These are phyloP conservation scores for Leptinotarsa haldemani DNA, from an alignment of 2,888 invertebrate genomes.

Conservation along the genomic window DNA sequence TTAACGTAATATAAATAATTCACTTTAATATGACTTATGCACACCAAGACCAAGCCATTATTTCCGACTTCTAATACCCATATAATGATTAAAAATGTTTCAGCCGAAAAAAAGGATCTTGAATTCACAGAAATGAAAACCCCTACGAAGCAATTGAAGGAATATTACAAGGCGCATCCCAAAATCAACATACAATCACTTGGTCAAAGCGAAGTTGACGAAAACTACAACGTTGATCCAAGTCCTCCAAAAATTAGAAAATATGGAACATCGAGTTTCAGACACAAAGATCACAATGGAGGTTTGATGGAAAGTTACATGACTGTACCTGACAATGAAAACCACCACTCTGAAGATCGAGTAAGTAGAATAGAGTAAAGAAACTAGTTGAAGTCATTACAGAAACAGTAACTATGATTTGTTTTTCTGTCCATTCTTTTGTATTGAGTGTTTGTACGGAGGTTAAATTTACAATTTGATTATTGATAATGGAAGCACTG, in stretches of 20 bases:
- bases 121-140: slow-evolving; percentile 60
- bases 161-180: slow-evolving; percentile 59
- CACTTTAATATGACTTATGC: no score
- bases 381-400: no score
- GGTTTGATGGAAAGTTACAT: slow-evolving; percentile 58
- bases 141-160: slow-evolving; percentile 56
- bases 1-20: no score
- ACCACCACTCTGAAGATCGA: slow-evolving; percentile 34
- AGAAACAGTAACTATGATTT: no score
- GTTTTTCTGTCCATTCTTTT: no score
- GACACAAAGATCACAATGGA: slow-evolving; percentile 60
- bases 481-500: no score
- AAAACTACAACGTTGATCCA: slow-evolving; percentile 51
- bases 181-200: slow-evolving; percentile 45
- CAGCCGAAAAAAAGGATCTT: slow-evolving; percentile 52
- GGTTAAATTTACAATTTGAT: no score
- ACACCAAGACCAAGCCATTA: no score
- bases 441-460: no score
- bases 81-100: slow-evolving; percentile 6
- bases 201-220: slow-evolving; percentile 55
- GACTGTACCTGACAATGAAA: slow-evolving; percentile 30
- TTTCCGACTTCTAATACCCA: no score
- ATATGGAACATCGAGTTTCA: slow-evolving; percentile 59
- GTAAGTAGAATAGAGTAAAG: slow-evolving; percentile 24
- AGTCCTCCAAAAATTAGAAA: slow-evolving; percentile 54